These are phyloP conservation scores for Heteropelma amictum DNA, from an alignment of 2,888 invertebrate genomes.

Conservation along the genomic window DNA sequence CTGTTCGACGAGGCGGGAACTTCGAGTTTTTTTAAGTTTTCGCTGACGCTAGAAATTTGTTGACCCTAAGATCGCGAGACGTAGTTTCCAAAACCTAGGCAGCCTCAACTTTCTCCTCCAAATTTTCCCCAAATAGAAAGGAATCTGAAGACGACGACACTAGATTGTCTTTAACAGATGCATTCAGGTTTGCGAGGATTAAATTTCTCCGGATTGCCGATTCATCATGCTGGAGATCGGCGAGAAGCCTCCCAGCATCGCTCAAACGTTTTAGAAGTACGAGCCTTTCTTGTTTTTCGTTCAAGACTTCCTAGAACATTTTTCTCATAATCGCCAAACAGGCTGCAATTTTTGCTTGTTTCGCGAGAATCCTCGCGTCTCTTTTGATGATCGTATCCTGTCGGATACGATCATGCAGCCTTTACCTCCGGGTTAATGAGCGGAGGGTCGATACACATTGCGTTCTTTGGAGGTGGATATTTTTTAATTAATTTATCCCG, in stretches of 20 bases:
- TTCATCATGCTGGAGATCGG: conserved; percentile 51
- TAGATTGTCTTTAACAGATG: conserved; percentile 5
- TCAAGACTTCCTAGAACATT: background rate
- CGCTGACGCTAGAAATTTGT: background rate
- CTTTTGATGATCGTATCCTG: background rate
- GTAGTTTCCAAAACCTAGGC: background rate
- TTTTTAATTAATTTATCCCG: background rate
- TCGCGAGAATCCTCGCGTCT: conserved; percentile 31
- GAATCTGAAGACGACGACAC: background rate
- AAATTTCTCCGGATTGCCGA: conserved; percentile 47
- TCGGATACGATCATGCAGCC: background rate
- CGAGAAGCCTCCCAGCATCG: conserved; percentile 38
- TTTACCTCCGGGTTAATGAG: background rate
- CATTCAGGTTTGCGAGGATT: background rate
- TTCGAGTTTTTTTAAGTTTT: background rate
- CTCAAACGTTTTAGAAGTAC: conserved; percentile 33
- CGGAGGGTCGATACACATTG: conserved; percentile 2
- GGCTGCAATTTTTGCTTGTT: conserved; percentile 33
- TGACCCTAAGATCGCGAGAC: conserved; percentile 5
- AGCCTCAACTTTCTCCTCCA: background rate
- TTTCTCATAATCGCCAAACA: background rate
- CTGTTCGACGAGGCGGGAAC: background rate
- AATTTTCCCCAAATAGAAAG: background rate
- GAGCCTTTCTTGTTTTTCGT: background rate
- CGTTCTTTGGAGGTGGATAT: conserved; percentile 3